These are phyloP conservation scores for Serranus cabrilla DNA, from an alignment of 2,797 vertebrate genomes.

Conservation along the genomic window DNA sequence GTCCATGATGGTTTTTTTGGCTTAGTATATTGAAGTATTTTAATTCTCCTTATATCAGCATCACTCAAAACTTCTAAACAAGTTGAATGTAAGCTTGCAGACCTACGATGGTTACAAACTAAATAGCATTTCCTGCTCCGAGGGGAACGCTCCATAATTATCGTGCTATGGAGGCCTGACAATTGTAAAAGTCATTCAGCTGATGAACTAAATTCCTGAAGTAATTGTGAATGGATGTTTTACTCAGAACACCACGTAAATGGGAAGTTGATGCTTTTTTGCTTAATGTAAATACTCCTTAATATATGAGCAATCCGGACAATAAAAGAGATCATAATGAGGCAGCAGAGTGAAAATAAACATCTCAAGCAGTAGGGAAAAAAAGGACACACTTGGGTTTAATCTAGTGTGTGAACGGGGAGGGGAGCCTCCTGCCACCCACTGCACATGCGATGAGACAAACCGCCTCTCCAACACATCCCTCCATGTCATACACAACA, in stretches of 20 bases:
- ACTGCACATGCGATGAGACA: slow-evolving; percentile 46
- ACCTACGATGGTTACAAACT: slow-evolving; percentile 6
- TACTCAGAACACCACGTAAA: slow-evolving; percentile 37
- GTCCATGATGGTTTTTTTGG: not conserved
- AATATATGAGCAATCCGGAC: not conserved
- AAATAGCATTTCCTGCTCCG: slow-evolving; percentile 42
- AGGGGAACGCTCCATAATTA: slow-evolving; percentile 50
- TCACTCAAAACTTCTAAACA: slow-evolving; percentile 4
- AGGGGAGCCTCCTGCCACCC: slow-evolving; percentile 23
- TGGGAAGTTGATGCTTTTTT: slow-evolving; percentile 24
- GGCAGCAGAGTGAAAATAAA: slow-evolving; percentile 34
- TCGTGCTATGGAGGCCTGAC: slow-evolving; percentile 33
- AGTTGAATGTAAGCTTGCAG: slow-evolving; percentile 9
- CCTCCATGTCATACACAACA: slow-evolving; percentile 64
- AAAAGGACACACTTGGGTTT: slow-evolving; percentile 26
- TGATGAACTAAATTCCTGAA: slow-evolving; percentile 51
- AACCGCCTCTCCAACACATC: slow-evolving; percentile 43
- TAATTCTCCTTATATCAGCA: slow-evolving; percentile 4
- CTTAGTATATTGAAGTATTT: slow-evolving; percentile 15
- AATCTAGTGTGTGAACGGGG: slow-evolving; percentile 33
- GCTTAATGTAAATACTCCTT: slow-evolving; percentile 23
- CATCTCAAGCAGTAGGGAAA: slow-evolving; percentile 31
- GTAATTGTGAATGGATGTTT: slow-evolving; percentile 55
- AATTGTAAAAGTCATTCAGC: slow-evolving; percentile 24
- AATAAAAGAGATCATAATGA: slow-evolving; percentile 25